phyloP scores from a whole-genome alignment of 2,888 invertebrate species.

The Callimorpha dominula region DNA sequence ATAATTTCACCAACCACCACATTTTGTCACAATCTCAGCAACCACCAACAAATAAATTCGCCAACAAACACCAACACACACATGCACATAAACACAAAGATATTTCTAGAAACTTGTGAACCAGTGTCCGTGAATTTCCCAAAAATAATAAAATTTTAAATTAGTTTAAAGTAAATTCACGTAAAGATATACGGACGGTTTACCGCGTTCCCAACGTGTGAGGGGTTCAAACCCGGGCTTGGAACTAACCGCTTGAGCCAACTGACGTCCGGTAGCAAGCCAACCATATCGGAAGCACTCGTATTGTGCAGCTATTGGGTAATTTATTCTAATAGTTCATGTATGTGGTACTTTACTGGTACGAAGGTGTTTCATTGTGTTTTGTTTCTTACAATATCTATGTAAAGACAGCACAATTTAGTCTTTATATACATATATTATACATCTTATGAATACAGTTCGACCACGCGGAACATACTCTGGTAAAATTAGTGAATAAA shows the following conservation, averaged over 20 bases:
- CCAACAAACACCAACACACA: constrained; percentile 30
- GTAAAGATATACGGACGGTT: constrained; percentile 30
- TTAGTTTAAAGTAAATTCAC: constrained; percentile 37
- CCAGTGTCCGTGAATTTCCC: constrained; percentile 33
- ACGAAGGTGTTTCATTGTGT: constrained; percentile 8
- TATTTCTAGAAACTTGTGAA: constrained; percentile 30
- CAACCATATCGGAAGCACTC: constrained; percentile 80
- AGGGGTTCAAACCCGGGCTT: constrained; percentile 79
- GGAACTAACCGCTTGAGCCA: constrained; percentile 80
- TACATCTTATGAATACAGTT: no score
- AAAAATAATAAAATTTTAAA: constrained; percentile 40
- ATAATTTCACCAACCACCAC: constrained; percentile 72
- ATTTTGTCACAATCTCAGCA: constrained; percentile 52
- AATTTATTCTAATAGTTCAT: constrained; percentile 70
- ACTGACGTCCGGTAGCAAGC: constrained; percentile 79
- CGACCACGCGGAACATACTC: no score
- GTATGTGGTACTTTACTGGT: constrained; percentile 20
- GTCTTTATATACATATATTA: neutral
- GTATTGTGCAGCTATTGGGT: constrained; percentile 75
- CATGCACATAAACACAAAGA: constrained; percentile 24
- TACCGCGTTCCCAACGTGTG: constrained; percentile 71
- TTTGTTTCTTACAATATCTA: neutral
- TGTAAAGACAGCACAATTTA: neutral
- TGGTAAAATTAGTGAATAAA: no score
- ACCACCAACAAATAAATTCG: constrained; percentile 27